phyloP scores from a whole-genome alignment of 2,113 vertebrate genomes.

The Condylura cristata region DNA sequence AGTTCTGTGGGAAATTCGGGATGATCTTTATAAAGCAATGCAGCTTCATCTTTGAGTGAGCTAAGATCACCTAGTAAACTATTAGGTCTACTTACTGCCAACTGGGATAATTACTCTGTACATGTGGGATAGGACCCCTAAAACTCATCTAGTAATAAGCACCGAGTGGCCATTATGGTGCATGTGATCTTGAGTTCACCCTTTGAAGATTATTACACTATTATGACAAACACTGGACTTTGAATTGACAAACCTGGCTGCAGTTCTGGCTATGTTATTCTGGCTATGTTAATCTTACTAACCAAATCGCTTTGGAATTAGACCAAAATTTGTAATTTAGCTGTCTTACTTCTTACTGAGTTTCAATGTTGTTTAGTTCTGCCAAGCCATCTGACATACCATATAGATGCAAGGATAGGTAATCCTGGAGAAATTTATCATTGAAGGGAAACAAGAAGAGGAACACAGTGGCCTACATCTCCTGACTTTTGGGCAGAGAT shows the following conservation, averaged over 20 bases:
- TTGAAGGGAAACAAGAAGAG: neutral
- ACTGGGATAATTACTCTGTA: neutral
- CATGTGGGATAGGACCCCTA: rapidly evolving
- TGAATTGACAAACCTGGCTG: neutral
- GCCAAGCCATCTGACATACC: neutral
- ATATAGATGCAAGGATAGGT: neutral
- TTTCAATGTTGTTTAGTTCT: neutral
- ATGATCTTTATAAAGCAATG: neutral
- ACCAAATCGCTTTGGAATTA: neutral
- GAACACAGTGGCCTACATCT: neutral
- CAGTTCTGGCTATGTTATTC: neutral
- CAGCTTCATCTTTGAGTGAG: neutral
- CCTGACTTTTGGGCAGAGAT: neutral
- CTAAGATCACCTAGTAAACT: rapidly evolving
- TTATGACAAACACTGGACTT: neutral
- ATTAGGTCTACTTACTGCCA: neutral
- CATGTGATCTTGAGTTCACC: neutral
- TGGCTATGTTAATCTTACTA: neutral
- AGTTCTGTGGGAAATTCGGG: neutral
- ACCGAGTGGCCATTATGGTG: no score
- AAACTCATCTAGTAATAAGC: neutral
- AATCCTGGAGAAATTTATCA: neutral
- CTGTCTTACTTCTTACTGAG: neutral
- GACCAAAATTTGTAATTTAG: neutral
- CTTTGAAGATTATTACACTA: neutral